Base-by-base conservation (phyloP, 2,113 vertebrate species). In the Neolamprologus sp. region DNA sequence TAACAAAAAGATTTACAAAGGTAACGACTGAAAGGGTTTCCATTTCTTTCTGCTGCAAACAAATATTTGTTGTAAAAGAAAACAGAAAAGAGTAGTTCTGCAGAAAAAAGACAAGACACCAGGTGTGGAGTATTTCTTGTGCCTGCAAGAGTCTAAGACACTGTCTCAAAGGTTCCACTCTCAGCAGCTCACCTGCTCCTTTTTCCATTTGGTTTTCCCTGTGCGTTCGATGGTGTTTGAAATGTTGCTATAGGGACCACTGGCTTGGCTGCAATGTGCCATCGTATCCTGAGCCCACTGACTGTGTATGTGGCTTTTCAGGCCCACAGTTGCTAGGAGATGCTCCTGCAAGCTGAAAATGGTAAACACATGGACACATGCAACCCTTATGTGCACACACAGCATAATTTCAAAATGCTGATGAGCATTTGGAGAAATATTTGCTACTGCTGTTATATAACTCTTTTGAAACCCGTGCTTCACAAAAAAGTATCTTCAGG, bases 291-390 rank as follows among this genome's bases (percentile, higher is more conserved):
- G 65, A 85, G 85, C 84, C 88, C 84, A 90, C 79, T 91, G 81
- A 91, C 88, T 94, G 93, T 89, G 91, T 86, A 90, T 95, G 89
- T 91, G 89, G 83, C 85, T 92, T 94, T 90, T 89, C 88, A 91
- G 65, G 80, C 42, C 85, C 73, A 80, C 88, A 47, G 95, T 96
- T 96, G 95, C 94, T 92, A 91, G 93, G 95, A 93, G 94, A 95
- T 92, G 91, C 88, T 92, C 85, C 81, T 85, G 84, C 37, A 86
- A 90, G 83, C 88, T 88, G 78, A 57, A 85, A 91, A 89, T 91
- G 87, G 89, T 94, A 94, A 94, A 93, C 88, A 94, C 81, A 82
- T 37, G 1, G 51, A 92, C 93, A 93, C 85, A 92, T 89, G 88
- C 84, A 89, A 65, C 71, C 84, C 84, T 87, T 51, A 88, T 92